Evolutionary conservation across 2,113 vertebrate species (phyloP).

Genomic region (Planiliza haematocheilus): DNA sequence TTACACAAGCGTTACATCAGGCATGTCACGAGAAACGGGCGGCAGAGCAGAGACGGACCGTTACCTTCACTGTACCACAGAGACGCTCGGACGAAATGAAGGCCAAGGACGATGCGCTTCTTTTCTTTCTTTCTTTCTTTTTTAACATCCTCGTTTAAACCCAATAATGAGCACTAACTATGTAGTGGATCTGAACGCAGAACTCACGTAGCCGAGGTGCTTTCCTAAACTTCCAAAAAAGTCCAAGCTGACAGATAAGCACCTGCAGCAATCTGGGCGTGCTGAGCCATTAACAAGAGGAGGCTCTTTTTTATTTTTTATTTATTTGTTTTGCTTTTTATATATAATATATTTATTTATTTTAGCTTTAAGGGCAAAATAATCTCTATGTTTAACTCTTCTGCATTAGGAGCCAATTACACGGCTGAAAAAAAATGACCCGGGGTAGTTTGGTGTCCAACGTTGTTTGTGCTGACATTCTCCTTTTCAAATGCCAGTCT

Average conservation of each 20-base stretch:
- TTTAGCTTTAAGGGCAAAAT: constrained; percentile 66
- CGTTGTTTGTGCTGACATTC: constrained; percentile 80
- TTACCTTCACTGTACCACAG: constrained; percentile 19
- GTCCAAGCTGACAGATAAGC: constrained; percentile 50
- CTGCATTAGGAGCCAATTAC: constrained; percentile 78
- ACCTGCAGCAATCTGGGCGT: constrained; percentile 46
- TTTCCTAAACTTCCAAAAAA: constrained; percentile 49
- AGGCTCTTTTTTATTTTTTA: constrained; percentile 48
- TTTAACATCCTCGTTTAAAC: not conserved
- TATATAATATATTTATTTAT: too few relatives aligned
- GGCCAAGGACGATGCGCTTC: not conserved
- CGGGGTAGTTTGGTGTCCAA: constrained; percentile 70
- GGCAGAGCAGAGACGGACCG: constrained; percentile 39
- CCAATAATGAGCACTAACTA: not conserved
- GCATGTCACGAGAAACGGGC: constrained; percentile 42
- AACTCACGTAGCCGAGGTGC: constrained; percentile 10
- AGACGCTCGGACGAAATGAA: constrained; percentile 32
- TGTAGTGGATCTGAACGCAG: not conserved
- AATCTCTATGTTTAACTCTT: constrained; percentile 69
- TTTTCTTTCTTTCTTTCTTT: too few relatives aligned
- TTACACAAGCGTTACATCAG: constrained; percentile 74
- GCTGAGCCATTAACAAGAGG: constrained; percentile 55
- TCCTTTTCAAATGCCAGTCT: constrained; percentile 80
- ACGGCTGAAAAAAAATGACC: constrained; percentile 73
- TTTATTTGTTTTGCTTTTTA: too few relatives aligned